A percentile compares a stretch with the other conserved stretches of the same genome.
Evolutionary conservation across 2,888 invertebrate genomes (phyloP).

Genomic region (Taphrorychus bicolor): DNA sequence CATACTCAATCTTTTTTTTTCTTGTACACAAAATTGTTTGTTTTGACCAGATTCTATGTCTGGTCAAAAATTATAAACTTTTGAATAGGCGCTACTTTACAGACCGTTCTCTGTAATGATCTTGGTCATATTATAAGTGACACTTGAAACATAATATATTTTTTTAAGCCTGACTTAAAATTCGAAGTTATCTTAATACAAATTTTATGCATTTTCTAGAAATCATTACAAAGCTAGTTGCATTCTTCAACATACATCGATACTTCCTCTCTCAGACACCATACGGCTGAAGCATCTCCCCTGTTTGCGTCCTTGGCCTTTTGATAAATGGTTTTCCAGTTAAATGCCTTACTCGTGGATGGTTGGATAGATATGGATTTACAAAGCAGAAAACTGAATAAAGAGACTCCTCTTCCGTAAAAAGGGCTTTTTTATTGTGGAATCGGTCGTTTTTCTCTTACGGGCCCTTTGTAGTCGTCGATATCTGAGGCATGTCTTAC

Average conservation of each 20-base stretch:
- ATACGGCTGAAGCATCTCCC: neutral
- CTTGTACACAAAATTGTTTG: no score
- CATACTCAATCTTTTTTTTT: no score
- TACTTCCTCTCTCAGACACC: conserved; percentile 12
- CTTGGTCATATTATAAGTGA: no score
- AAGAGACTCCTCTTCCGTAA: conserved; percentile 11
- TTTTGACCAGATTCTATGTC: no score
- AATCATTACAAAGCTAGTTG: conserved; percentile 3
- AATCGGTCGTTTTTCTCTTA: conserved; percentile 1
- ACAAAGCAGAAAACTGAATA: conserved; percentile 26
- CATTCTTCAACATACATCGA: conserved; percentile 17
- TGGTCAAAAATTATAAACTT: no score
- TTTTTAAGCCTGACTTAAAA: no score
- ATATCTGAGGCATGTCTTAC: neutral
- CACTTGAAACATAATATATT: no score
- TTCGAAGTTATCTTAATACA: no score
- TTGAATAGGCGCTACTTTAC: no score
- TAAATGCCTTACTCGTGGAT: conserved; percentile 14
- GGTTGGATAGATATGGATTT: conserved; percentile 26
- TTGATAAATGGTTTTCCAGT: conserved; percentile 32
- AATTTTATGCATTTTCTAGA: no score
- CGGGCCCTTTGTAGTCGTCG: neutral
- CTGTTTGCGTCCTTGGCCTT: conserved; percentile 18
- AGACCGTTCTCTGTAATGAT: no score
- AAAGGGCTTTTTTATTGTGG: conserved; percentile 12